Percentiles rank a stretch among this genome's conserved stretches.
Evolutionary conservation across 1,140 invertebrate species (phyloP).

Genomic region (Nixonia krombeini): DNA sequence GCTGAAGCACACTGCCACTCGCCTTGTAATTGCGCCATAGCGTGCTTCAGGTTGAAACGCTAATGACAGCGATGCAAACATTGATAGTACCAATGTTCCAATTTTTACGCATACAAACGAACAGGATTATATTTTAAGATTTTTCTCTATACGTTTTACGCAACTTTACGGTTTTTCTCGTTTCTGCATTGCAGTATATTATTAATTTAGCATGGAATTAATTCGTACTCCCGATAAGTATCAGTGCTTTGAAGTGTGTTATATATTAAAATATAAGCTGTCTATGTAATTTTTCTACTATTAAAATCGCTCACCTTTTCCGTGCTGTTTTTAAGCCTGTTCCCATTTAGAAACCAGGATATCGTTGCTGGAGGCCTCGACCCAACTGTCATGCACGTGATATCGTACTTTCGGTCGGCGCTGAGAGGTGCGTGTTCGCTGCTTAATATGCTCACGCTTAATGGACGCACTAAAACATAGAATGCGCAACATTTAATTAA

Average conservation of each 20-base stretch:
- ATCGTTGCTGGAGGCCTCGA: slow-evolving; percentile 84
- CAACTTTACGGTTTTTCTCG: no score
- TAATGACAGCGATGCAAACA: slow-evolving; percentile 68
- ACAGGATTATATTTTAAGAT: no score
- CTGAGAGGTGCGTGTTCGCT: slow-evolving; percentile 83
- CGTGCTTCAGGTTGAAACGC: slow-evolving; percentile 57
- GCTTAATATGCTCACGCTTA: slow-evolving; percentile 82
- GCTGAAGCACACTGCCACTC: slow-evolving; percentile 56
- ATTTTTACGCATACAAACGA: slow-evolving; percentile 50
- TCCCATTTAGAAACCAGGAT: slow-evolving; percentile 85
- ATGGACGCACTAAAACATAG: slow-evolving; percentile 79
- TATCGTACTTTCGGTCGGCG: slow-evolving; percentile 82
- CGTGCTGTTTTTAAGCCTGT: slow-evolving; percentile 74
- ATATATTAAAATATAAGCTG: no score
- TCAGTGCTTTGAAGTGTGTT: no score
- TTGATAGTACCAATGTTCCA: slow-evolving; percentile 61
- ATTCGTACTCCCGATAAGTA: no score
- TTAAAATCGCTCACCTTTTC: slow-evolving; percentile 72
- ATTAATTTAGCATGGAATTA: no score
- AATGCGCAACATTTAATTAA: background rate
- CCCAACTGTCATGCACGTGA: slow-evolving; percentile 84
- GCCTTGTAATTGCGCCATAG: slow-evolving; percentile 63
- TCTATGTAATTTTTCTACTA: no score
- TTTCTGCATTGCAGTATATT: no score
- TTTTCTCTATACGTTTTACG: no score